Evolutionary conservation across 2,797 vertebrate species (phyloP), one percentile per base, ranked within the genome.

Genomic region (Mycteria americana): DNA sequence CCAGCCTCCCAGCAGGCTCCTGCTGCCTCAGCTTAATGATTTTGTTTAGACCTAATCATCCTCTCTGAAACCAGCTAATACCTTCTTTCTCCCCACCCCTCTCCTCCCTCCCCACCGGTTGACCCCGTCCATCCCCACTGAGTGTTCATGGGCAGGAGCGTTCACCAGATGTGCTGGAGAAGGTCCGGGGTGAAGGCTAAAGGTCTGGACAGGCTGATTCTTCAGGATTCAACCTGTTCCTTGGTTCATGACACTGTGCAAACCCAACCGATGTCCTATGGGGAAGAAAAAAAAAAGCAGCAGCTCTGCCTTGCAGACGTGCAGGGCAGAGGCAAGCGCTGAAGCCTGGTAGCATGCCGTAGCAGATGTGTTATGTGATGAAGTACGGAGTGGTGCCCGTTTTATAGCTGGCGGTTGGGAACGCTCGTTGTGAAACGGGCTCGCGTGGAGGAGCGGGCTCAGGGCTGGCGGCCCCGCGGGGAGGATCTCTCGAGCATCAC

Each of bases 1-100:
- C 37, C 57, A 83, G 54, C 54, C 54, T 92, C 80, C 63, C 65
- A 30, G 30, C 19, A 53, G 35, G 31, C 69, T 86, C n/a, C 64
- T 82, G 51, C 73, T 94, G 80, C 84, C 60, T 92, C 77, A 75
- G 77, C 70, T 87, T 95, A 92, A 92, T 82, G 35, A 67, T 69
- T 87, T 91, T 7, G 2, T 79, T 96, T 85, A 85, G 79, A 79
- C 45, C 48, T 78, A 79, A 64, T 78, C 2, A 3, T 74, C 59
- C 76, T 45, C 57, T 81, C 80, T 59, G 67, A 88, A 82, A 79
- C 22, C 46, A 88, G 50, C 35, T 59, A 78, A 89, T 68, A 68
- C 62, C 33, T 70, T 73, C 65, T 60, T 73, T 83, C 27, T 48
- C 22, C 59, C 37, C 28, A 62, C 9, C 10, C 10, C 13, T 69